Evolutionary conservation across 1,140 invertebrate species (phyloP), one percentile per base, ranked within the genome.

Genomic region (Drosophila navojoa): DNA sequence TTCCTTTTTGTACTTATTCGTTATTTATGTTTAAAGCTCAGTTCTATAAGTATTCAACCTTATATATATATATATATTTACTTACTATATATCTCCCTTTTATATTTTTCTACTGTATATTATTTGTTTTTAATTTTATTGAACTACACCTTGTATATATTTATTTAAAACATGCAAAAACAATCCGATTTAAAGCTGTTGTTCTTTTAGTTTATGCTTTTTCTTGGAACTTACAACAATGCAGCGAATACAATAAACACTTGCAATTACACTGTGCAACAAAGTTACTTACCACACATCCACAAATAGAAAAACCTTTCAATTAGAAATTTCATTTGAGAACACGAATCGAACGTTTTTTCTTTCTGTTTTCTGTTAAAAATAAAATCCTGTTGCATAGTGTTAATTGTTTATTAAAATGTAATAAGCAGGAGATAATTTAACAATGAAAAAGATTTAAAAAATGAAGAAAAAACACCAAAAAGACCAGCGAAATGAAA

Each of bases 1-100:
- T 79, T 49, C 5, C 10, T 13, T 45, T 58, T 58, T 76, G 58
- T 72, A 66, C 59, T 87, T 76, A 71, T 71, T 77, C 87, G 82
- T 86, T 86, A 79, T 76, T 84, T 82, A 79, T 79, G 82, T 82
- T 84, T 72, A 82, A 79, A 71, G 78, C 66, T 63, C 54, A 53
- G 62, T 69, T 72, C 19, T 9, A 42, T 59, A 44, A 47, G 13
- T 19, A 13, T 38, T 38, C 35, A 38, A 38, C 13, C 10, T 9
- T 35, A 35, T 35, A 35, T 35, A 9, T 35, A 38, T 38, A 38
- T 38, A 38, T 7, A 7, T 11, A 35, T 19, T 16, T 53, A 11
- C 19, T 22, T 22, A 22, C 19, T 9, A 16, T 50, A 32, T 27
- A 40, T 44, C 16, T 55, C 16, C 19, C 40, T 19, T 49, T 9